Evolutionary conservation across 2,113 vertebrate species (phyloP).

Genomic region (Monopterus albus): DNA sequence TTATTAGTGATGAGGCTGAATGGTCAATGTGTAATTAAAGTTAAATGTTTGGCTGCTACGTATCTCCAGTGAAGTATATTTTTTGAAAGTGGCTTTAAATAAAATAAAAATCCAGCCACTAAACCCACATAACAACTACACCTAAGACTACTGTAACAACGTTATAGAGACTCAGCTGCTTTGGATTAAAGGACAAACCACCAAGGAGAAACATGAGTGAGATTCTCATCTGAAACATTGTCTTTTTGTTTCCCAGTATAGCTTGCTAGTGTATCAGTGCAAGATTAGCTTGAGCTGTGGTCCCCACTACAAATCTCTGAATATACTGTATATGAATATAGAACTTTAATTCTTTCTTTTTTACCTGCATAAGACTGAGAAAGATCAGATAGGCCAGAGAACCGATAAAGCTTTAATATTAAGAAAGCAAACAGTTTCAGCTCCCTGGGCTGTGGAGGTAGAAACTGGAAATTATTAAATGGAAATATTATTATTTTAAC

Average conservation of each 20-base stretch:
- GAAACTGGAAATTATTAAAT: background rate
- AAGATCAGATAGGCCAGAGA: background rate
- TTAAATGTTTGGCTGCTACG: conserved; percentile 16
- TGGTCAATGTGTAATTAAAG: conserved; percentile 27
- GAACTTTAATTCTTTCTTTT: too few species aligned
- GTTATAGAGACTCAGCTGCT: background rate
- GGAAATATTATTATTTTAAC: background rate
- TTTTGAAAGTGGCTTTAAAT: conserved; percentile 10
- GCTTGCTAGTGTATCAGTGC: background rate
- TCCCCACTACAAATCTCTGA: background rate
- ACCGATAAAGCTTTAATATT: background rate
- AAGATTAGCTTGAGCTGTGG: conserved; percentile 3
- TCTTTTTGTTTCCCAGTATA: conserved; percentile 1
- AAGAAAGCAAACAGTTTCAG: background rate
- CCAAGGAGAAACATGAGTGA: conserved; percentile 8
- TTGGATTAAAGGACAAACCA: conserved; percentile 27
- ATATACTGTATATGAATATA: background rate
- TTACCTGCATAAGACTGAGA: background rate
- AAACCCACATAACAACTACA: conserved; percentile 14
- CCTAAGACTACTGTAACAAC: conserved; percentile 10
- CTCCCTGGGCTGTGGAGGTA: background rate
- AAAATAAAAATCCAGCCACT: conserved; percentile 9
- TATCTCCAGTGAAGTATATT: background rate
- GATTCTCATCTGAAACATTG: conserved; percentile 1
- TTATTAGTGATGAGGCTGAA: conserved; percentile 6